Evolutionary conservation across 37 sponge, comb jelly and placozoan genomes (phyloP), one percentile per base, ranked within the genome.

Genomic region (Petrosia ficiformis): DNA sequence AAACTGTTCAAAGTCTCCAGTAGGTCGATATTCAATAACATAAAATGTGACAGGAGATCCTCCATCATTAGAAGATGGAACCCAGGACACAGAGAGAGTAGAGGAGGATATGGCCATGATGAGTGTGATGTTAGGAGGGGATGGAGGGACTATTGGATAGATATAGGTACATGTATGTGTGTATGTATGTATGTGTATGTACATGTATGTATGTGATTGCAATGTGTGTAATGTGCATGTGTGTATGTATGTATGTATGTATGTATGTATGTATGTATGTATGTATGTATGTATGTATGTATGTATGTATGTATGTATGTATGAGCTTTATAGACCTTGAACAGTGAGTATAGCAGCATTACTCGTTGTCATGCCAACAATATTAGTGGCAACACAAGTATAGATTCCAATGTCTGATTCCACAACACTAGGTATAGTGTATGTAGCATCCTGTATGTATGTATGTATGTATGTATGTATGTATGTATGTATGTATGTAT

Each of bases 21-120:
- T 14, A 19, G 59, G 30, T 26, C 79, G 70, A 66, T 85, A 90
- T 32, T 85, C 86, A 4, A 90, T 44, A 16, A 77, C 29, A 35
- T 84, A 90, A 57, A 36, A n/a, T 2, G 82, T 77, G n/a, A 90
- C 63, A 67, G 86, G 77, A 44, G 74, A 38, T 6, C 86, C 86
- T 39, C 91, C 91, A 82, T 82, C 64, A 41, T 73, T 81, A 59
- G 67, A 31, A 31, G 71, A 19, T 4, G 73, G 21, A 6, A 78
- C 56, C 91, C 91, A 90, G 30, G 64, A 57, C 26, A 85, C 54
- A 29, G 44, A 24, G 36, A 90, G 52, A 44, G 82, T 58, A 33
- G 68, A 42, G 28, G 82, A 72, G 69, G 78, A 61, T 0, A 33
- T 44, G 1, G 78, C 74, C 25, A 37, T 57, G 4, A 67, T 67